Conservation (phyloP, 1,140 invertebrate genomes). For the Drosophila setifemur region DNA sequence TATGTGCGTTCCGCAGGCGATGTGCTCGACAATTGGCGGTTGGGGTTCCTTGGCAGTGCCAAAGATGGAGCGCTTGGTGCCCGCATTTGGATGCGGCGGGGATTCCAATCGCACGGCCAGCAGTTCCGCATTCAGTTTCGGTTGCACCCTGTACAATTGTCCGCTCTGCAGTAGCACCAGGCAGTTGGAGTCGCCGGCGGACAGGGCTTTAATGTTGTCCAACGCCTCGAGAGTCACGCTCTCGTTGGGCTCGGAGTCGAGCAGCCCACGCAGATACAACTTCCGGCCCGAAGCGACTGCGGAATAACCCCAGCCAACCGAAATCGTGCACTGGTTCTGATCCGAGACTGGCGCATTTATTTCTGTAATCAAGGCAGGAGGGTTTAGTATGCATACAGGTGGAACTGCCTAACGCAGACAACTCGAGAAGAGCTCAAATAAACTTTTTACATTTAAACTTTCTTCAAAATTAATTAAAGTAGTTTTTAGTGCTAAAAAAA, state of each 20-base stretch:
- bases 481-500: background rate
- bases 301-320: constrained; percentile 66
- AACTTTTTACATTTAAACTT: background rate
- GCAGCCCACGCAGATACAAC: constrained; percentile 45
- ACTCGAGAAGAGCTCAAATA: too few relatives aligned
- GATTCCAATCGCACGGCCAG: constrained; percentile 46
- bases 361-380: constrained; percentile 55
- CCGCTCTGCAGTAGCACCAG: constrained; percentile 63
- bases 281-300: constrained; percentile 44
- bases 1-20: constrained; percentile 82
- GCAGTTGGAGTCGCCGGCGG: constrained; percentile 57
- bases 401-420: too few relatives aligned
- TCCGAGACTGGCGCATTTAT: constrained; percentile 12
- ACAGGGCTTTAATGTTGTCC: constrained; percentile 38
- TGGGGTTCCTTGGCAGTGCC: constrained; percentile 29
- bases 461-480: background rate
- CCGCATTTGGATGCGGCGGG: constrained; percentile 3
- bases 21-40: constrained; percentile 64
- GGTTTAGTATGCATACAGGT: constrained; percentile 28
- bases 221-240: constrained; percentile 35
- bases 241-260: constrained; percentile 31
- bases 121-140: constrained; percentile 32
- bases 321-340: constrained; percentile 31
- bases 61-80: constrained; percentile 60
- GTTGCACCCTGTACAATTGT: constrained; percentile 50